Evolutionary conservation across 2,888 invertebrate genomes (phyloP).

Genomic region (Trachelus troglodyta): DNA sequence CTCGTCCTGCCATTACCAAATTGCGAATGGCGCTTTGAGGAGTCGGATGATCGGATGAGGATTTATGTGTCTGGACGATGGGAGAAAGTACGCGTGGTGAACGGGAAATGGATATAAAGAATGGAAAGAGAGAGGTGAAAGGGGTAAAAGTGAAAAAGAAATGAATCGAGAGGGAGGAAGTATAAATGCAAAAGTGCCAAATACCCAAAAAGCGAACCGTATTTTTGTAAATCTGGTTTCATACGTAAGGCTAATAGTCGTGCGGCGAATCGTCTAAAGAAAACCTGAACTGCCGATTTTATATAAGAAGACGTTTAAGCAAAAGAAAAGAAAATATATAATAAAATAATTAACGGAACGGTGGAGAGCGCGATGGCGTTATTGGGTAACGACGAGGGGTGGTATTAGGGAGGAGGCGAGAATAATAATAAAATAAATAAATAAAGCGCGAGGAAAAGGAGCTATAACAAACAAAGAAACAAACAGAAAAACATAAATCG

Average conservation of each 20-base stretch:
- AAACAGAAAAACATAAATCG: constrained; percentile 37
- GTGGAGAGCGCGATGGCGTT: constrained; percentile 9
- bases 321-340: constrained; percentile 15
- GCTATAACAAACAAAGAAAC: constrained; percentile 23
- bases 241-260: constrained; percentile 63
- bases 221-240: constrained; percentile 66
- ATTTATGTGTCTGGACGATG: not conserved
- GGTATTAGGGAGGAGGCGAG: constrained; percentile 13
- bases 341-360: constrained; percentile 3
- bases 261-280: constrained; percentile 44
- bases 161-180: constrained; percentile 25
- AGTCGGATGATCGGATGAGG: not conserved
- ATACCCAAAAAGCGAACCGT: constrained; percentile 60
- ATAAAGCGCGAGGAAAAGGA: not conserved
- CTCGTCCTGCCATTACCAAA: not conserved
- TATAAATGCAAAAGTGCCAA: constrained; percentile 59
- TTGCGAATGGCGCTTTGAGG: not conserved
- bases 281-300: constrained; percentile 64
- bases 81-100: not conserved
- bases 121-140: not conserved
- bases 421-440: constrained; percentile 24
- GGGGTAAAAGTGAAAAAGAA: constrained; percentile 15
- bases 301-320: constrained; percentile 53
- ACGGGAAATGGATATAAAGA: not conserved
- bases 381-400: constrained; percentile 20